A percentile compares a stretch with the other conserved stretches of the same genome.
Evolutionary conservation across 1,140 invertebrate genomes (phyloP).

Genomic region (Lamellibrachia luymesi): DNA sequence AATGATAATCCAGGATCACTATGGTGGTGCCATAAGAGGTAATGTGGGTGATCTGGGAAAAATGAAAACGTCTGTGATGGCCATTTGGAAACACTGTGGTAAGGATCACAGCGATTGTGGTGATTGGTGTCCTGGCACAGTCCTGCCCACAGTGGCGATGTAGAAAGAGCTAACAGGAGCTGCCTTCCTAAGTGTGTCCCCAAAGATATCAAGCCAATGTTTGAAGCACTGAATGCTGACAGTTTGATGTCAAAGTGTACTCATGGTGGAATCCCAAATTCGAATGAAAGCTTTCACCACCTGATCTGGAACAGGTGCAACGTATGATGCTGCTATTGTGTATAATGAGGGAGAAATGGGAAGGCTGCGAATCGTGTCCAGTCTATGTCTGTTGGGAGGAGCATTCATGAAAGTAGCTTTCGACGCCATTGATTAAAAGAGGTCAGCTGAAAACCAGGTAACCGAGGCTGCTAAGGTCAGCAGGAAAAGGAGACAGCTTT

Average conservation of each 20-base stretch:
- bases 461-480: not conserved
- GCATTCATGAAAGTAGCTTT: not conserved
- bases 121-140: too few species aligned
- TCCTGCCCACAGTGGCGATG: too few species aligned
- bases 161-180: too few species aligned
- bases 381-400: not conserved
- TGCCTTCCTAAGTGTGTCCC: too few species aligned
- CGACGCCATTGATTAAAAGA: not conserved
- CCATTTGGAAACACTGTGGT: conserved; percentile 6
- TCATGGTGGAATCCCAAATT: too few species aligned
- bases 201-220: not conserved
- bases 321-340: too few species aligned
- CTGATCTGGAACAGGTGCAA: too few species aligned
- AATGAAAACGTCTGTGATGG: conserved; percentile 8
- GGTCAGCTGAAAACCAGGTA: conserved; percentile 8
- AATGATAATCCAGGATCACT: not conserved
- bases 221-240: not conserved
- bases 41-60: not conserved
- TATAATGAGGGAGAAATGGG: too few species aligned
- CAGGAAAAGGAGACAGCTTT: not conserved
- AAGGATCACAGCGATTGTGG: too few species aligned
- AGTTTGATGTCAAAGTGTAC: too few species aligned
- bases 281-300: too few species aligned
- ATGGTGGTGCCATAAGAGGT: not conserved
- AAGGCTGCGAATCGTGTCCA: too few species aligned